Base-by-base conservation (phyloP, 2,797 vertebrate species). In the Tragopan temminckii region DNA sequence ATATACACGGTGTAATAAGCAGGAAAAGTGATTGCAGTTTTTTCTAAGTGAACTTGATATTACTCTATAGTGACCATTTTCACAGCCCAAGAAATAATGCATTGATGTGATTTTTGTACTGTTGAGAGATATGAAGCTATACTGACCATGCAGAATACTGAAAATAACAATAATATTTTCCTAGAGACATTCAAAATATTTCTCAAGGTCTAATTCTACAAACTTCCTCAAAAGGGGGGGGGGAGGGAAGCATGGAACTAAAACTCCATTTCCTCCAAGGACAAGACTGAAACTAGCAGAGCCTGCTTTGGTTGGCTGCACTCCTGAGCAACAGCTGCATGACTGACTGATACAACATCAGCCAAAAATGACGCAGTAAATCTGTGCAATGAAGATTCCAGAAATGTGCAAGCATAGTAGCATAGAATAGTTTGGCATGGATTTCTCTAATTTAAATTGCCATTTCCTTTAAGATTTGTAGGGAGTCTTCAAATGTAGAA, bases 131-230 rank as follows among this genome's bases (percentile, higher is more conserved):
- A 62, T 35, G 96, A 97, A 59, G 40, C 89, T 67, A 35, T 88
- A 31, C 38, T 90, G 53, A 57, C 45, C 63, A 93, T 72, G 53
- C 82, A 72, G 80, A 94, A 62, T 55, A 75, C 76, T 50, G 93
- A 96, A 63, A 90, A 36, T 77, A 92, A 93, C 13, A 69, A 42
- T 23, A 50, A 57, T 67, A 36, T 96, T 95, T 90, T 95, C 25
- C 58, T 63, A 55, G 82, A 64, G 77, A 94, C 16, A 90, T 38
- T 13, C 91, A 95, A 92, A 95, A 95, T 76, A 74, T 67, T 72
- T 95, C 79, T 81, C 78, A 94, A 80, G 48, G 77, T 93, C 63
- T 93, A 89, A 85, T 95, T 88, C 59, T 87, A 94, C 63, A 94
- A 88, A 87, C 78, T 95, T 90, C 50, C 59, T 35, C 50, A 66